Evolutionary conservation across 53 echinoderm and acorn worm species (phyloP), one percentile per base, ranked within the genome.

Genomic region (Crossaster papposus): DNA sequence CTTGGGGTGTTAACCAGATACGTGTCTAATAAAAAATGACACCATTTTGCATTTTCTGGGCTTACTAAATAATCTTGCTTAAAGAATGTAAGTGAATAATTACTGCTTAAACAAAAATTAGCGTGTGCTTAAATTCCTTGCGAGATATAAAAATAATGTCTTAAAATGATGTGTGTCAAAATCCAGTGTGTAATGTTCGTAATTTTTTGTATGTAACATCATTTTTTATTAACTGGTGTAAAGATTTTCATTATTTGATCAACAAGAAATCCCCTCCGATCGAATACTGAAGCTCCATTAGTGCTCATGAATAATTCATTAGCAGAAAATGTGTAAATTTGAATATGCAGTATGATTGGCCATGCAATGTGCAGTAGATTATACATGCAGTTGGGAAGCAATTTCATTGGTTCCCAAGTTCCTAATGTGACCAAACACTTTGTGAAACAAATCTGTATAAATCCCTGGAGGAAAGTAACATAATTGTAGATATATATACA

Each of bases 371-470:
- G 68, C 22, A 28, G 68, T 68, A 68, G 68, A 68, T n/a, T 68
- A 20, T 68, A n/a, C 22, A 68, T 68, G 68, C 68, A n/a, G 68
- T 68, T 68, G 68, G n/a, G 28, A 68, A 68, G 68, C 22, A 68
- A 68, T 17, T 58, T 44, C 9, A 44, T 44, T 44, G 44, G 9
- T 9, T 44, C 44, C 44, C 44, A 44, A 44, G 9, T 58, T 58
- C 58, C 58, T 20, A 58, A 2, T 11, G 12, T 58, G 58, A 58
- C 58, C 58, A 15, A 20, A 18, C 58, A 58, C 2, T 58, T 58
- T 9, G 44, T 58, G 12, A 4, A 58, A 58, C 58, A 11, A 18
- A 8, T 15, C 58, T 20, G 58, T 58, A 58, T 58, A 58, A 62
- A 17, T 23, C 18, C 23, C 18, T 62, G 62, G 18, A 62, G 23